Base-by-base conservation (phyloP, 1,140 invertebrate genomes). In the Medauroidea extradentata region DNA sequence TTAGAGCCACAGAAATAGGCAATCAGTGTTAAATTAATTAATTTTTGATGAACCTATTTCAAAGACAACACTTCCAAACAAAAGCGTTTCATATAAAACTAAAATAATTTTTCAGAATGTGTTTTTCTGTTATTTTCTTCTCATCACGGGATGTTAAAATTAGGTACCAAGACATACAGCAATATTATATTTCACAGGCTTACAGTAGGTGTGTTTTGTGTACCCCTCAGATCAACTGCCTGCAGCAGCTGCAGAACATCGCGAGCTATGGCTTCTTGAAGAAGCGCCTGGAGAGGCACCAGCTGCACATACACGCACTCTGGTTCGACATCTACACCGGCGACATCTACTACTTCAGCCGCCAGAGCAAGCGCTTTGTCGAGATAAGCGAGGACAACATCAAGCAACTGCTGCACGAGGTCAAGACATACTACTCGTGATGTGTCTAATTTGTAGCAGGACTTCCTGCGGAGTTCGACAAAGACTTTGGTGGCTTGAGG, bases 281-380 rank as follows among this genome's bases (percentile, higher is more conserved):
- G 67, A 87, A 87, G 62, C 81, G 90, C 1, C 73, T 98, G 11
- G 85, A 90, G 72, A 82, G 81, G 21, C 87, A 93, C 66, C 83
- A 93, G 70, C 77, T 96, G 5, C 90, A 94, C 67, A 88, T 96
- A 62, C 93, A 96, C 70, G 93, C 94, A 0, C 77, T 98, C 3
- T 98, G 95, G 95, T 97, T 97, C 73, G 95, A 98, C 73, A 95
- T 98, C 69, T 96, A 96, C 68, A 96, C 92, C 0, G 95, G 94
- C 2, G 92, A 97, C 75, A 92, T 98, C 68, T 95, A 93, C 72
- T 94, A 91, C 69, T 96, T 96, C 68, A 95, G 92, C 69, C 81
- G 90, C 61, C 83, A 85, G 39, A 83, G 86, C 24, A 94, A 96
- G 74, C 73, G 78, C 63, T 95, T 94, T 77, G 80, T 94, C 9